Conservation (phyloP, 2,113 vertebrate genomes). For the Sceloporus undulatus region DNA sequence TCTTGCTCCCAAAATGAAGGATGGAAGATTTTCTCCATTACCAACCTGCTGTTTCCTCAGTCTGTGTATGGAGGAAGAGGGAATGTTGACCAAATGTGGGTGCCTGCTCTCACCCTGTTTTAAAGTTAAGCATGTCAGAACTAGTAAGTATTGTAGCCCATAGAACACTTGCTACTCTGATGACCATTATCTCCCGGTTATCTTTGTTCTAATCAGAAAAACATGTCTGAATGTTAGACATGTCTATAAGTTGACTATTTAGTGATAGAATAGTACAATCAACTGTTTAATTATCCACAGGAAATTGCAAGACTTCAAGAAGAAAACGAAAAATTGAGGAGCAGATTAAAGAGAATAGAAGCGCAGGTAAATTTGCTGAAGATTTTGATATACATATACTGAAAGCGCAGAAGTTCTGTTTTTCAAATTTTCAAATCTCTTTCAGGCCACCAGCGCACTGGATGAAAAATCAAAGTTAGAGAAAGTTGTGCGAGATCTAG, state of each 20-base stretch:
- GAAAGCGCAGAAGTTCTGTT: not conserved
- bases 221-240: not conserved
- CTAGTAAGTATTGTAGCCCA: not conserved
- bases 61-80: not conserved
- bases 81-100: not conserved
- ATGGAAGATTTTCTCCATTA: not conserved
- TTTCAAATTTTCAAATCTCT: constrained; percentile 25
- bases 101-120: not conserved
- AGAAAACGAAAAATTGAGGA: constrained; percentile 92
- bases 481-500: constrained; percentile 85
- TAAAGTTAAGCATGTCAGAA: not conserved
- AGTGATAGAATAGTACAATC: not conserved
- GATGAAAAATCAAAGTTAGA: constrained; percentile 90
- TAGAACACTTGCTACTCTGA: not conserved
- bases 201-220: constrained; percentile 4
- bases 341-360: constrained; percentile 87
- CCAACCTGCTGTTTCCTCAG: not conserved
- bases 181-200: not conserved
- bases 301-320: constrained; percentile 92
- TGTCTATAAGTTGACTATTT: not conserved
- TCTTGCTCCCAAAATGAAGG: not conserved
- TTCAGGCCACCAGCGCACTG: constrained; percentile 87
- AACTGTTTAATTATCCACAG: constrained; percentile 72
- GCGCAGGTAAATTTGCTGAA: constrained; percentile 81
- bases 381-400: not conserved